These are phyloP conservation scores for Campylorhamphus procurvoides DNA, from an alignment of 2,113 vertebrate genomes.

Conservation along the genomic window DNA sequence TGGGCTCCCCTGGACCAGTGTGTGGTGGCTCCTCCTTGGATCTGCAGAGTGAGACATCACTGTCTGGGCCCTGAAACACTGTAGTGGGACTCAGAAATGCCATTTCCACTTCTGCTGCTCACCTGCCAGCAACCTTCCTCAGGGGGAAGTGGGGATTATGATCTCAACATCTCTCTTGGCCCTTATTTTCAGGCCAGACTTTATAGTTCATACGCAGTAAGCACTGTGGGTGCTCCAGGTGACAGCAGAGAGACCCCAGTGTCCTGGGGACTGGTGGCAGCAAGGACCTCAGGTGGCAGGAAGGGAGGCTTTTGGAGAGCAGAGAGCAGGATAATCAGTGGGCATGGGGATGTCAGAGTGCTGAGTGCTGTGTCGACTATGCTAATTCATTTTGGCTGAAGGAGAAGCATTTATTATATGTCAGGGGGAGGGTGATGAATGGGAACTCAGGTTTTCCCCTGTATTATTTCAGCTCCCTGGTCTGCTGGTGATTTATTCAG, in stretches of 20 bases:
- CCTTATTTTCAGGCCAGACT: not conserved
- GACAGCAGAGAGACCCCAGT: not conserved
- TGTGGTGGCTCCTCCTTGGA: not conserved
- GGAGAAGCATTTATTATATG: slow-evolving; percentile 23
- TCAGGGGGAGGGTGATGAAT: slow-evolving; percentile 36
- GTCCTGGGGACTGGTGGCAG: not conserved
- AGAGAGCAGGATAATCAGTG: not conserved
- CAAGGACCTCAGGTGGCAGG: not conserved
- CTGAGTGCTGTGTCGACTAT: not conserved
- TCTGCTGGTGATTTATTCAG: slow-evolving; percentile 36
- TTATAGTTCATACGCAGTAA: accelerated
- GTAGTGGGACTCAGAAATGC: not conserved
- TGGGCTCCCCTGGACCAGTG: not conserved
- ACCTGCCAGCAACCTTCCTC: not conserved
- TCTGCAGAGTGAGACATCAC: not conserved
- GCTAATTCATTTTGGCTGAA: not conserved
- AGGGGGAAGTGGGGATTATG: not conserved
- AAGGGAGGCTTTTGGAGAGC: not conserved
- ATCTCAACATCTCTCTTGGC: not conserved
- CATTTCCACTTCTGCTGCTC: not conserved
- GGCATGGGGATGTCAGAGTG: not conserved
- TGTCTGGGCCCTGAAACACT: not conserved
- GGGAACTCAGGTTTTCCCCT: not conserved
- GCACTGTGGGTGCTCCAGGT: not conserved
- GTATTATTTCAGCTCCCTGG: slow-evolving; percentile 37